Base-by-base conservation (phyloP, 2,888 invertebrate genomes). In the Apocheima hispidaria region DNA sequence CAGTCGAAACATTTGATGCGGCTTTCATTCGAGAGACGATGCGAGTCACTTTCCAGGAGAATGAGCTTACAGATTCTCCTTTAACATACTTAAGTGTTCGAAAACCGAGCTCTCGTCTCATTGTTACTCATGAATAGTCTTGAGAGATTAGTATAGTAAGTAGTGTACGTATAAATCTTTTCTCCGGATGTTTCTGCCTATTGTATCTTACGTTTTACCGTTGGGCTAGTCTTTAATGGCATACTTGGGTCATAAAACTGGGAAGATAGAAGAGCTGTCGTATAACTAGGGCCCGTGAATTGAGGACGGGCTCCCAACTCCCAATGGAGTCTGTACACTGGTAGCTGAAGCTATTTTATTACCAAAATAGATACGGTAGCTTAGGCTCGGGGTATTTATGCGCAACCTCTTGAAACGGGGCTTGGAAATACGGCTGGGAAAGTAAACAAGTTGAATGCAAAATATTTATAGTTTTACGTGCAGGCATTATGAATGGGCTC, bases 231-330 rank as follows among this genome's bases (percentile, higher is more conserved):
- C 43, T 71, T 73, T 69, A 71, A 75, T 70, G 67, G 70, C 60
- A 41, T 53, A 50, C 55, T 63, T 41, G n/a, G 58, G 51, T 69
- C 65, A 38, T 77, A 72, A 75, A 76, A 66, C 67, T 60, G 60
- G 59, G 54, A 56, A 66, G 60, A 65, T 69, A 68, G 63, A 64
- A 65, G 64, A 68, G 66, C 53, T 40, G 53, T 63, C 63, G 66
- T 68, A 68, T 69, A 71, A 63, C 58, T 62, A 72, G 66, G 35
- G 63, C 59, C 72, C 70, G 64, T 71, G 71, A 74, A 75, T 70
- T 60, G 53, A 55, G 57, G 51, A 62, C 50, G 40, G 49, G 26
- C 38, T 44, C 9, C 26, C 36, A 26, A 26, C 26, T 68, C 72
- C 59, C 63, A 51, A n/a, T 48, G 59, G 63, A 59, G 51, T 40